Percentiles rank a stretch among this genome's conserved stretches.
phyloP scores from a whole-genome alignment of 1,140 invertebrate genomes.

The Temnothorax curvispinosus region DNA sequence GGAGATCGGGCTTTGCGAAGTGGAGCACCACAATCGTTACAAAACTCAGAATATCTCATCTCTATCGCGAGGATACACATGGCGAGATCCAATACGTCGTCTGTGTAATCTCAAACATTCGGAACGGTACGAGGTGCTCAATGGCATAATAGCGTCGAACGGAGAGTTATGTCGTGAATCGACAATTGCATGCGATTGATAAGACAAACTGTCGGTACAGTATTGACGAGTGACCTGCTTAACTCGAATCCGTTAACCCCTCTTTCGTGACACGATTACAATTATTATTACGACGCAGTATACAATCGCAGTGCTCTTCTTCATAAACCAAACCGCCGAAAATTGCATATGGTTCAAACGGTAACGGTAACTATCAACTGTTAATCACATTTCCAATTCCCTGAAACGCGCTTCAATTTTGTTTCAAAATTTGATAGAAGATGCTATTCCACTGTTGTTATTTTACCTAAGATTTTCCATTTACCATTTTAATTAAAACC shows the following conservation, averaged over 20 bases:
- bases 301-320: neutral
- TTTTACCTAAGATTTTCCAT: neutral
- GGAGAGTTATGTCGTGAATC: slow-evolving; percentile 58
- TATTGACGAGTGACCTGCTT: slow-evolving; percentile 50
- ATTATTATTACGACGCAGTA: neutral
- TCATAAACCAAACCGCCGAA: neutral
- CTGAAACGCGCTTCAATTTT: neutral
- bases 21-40: slow-evolving; percentile 1
- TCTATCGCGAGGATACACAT: slow-evolving; percentile 36
- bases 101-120: slow-evolving; percentile 52
- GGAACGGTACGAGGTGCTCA: slow-evolving; percentile 12
- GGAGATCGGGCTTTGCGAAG: neutral
- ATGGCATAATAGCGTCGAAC: slow-evolving; percentile 53
- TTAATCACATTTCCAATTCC: neutral
- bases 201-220: slow-evolving; percentile 38
- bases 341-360: neutral
- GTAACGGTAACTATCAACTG: neutral
- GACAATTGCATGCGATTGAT: slow-evolving; percentile 48
- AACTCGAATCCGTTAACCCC: slow-evolving; percentile 6
- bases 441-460: neutral
- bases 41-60: slow-evolving; percentile 39
- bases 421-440: neutral
- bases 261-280: neutral
- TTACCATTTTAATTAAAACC: neutral
- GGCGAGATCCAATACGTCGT: slow-evolving; percentile 47